These are phyloP conservation scores for Enteromius radiatus DNA, from an alignment of 2,797 vertebrate genomes.

Conservation along the genomic window DNA sequence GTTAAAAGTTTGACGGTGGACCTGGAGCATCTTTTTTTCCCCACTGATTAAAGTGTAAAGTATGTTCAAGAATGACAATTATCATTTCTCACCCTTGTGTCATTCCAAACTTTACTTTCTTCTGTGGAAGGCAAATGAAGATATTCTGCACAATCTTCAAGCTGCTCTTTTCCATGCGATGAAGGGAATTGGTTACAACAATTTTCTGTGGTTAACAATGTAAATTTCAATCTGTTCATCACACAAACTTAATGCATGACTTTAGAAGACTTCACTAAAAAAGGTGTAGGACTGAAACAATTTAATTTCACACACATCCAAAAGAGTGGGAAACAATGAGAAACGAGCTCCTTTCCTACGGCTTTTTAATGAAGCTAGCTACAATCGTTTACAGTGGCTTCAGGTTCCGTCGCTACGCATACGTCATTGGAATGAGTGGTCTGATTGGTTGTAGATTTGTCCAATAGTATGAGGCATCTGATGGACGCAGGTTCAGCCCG, in stretches of 20 bases:
- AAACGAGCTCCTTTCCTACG: too few relatives aligned
- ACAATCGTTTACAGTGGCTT: too few relatives aligned
- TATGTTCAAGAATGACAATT: not conserved
- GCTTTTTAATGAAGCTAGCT: too few relatives aligned
- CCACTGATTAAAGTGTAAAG: not conserved
- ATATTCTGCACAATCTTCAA: not conserved
- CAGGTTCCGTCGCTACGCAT: too few relatives aligned
- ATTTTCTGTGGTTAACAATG: not conserved
- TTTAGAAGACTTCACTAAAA: not conserved
- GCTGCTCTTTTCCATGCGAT: not conserved
- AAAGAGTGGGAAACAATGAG: too few relatives aligned
- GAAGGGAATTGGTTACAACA: not conserved
- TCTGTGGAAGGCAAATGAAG: not conserved
- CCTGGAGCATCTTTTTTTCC: slow-evolving; percentile 22
- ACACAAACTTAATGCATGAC: not conserved
- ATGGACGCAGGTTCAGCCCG: too few relatives aligned
- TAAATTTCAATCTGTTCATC: not conserved
- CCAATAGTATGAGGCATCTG: too few relatives aligned
- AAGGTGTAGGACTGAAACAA: not conserved
- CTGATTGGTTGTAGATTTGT: too few relatives aligned
- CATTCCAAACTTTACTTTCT: not conserved
- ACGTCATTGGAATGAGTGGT: too few relatives aligned
- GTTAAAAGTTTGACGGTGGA: slow-evolving; percentile 47
- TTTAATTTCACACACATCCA: too few relatives aligned
- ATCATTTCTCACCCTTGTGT: not conserved